Percentiles rank a stretch among this genome's conserved stretches.
phyloP scores from a whole-genome alignment of 2,888 invertebrate species.

The Lasius platythorax region DNA sequence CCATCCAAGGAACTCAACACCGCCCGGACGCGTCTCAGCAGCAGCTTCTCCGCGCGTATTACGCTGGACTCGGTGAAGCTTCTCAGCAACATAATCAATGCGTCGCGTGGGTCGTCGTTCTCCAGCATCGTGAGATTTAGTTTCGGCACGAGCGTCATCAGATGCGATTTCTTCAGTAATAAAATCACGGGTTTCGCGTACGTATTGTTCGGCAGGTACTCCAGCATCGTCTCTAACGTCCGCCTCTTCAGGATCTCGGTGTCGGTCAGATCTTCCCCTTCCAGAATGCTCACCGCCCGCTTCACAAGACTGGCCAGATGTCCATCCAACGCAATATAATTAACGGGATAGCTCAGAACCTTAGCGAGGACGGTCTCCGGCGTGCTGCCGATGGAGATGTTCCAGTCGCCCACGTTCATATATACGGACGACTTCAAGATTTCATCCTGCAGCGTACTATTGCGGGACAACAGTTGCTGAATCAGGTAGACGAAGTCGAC shows the following conservation, averaged over 20 bases:
- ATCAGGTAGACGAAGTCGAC: conserved; percentile 52
- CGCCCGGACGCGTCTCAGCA: conserved; percentile 23
- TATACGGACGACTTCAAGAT: conserved; percentile 12
- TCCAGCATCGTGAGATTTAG: conserved; percentile 22
- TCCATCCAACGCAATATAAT: background rate
- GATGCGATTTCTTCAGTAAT: conserved; percentile 38
- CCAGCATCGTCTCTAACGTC: conserved; percentile 41
- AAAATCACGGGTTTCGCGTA: conserved; percentile 39
- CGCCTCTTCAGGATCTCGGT: conserved; percentile 21
- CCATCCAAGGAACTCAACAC: conserved; percentile 2
- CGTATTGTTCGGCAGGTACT: conserved; percentile 31
- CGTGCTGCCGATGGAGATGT: conserved; percentile 46
- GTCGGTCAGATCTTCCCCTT: background rate
- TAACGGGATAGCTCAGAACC: conserved; percentile 39
- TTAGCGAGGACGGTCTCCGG: conserved; percentile 52
- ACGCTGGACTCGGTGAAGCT: background rate
- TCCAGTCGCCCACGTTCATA: conserved; percentile 42
- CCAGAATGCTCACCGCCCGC: conserved; percentile 14
- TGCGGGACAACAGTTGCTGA: conserved; percentile 14
- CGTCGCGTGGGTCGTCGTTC: background rate
- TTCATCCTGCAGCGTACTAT: background rate
- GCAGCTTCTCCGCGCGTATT: conserved; percentile 18
- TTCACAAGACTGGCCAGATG: background rate
- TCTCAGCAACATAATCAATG: conserved; percentile 25
- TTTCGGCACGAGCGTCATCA: conserved; percentile 30